Evolutionary conservation across 2,113 vertebrate genomes (phyloP), one percentile per base, ranked within the genome.

Genomic region (Dendropsophus ebraccatus): DNA sequence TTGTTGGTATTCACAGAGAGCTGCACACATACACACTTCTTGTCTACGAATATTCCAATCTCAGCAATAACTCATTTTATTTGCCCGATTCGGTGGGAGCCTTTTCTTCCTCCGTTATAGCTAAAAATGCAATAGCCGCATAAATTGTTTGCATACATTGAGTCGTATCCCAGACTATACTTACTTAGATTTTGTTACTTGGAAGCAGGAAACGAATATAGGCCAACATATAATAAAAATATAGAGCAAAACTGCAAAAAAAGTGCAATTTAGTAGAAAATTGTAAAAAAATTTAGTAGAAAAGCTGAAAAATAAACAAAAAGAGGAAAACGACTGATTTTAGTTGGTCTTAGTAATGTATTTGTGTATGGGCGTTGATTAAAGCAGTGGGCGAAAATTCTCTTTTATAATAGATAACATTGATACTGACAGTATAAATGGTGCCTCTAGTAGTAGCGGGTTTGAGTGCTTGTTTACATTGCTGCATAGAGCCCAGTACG

Each of bases 1-100:
- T 89, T 90, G 89, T 88, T 87, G 88, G 88, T 88, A 76, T 86
- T 88, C 89, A 87, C 87, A 88, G 79, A 89, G 84, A 88, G 82
- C 37, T 88, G 89, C 86, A 85, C 88, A 89, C 87, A 52, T 90
- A 87, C 65, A 74, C 67, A 73, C 5, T 49, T 41, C 70, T 49
- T 21, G 19, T 7, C 0, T 83, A 49, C 73, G 56, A 85, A 21
- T 67, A 84, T 82, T 81, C 87, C 85, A 85, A 86, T 88, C 84
- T 84, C 88, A 92, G 90, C 90, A 90, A 90, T 90, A 79, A 74
- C 87, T 84, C 13, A 70, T 52, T 73, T 70, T 16, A 74, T 74
- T 50, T 72, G 75, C 37, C 67, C 47, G 32, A n/a, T 41, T 56
- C 77, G 45, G 35, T 45, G 23, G 56, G 77, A 80, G 35, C 5